Evolutionary conservation across 2,797 vertebrate genomes (phyloP), one percentile per base, ranked within the genome.

Genomic region (Pipistrellus pipistrellus): DNA sequence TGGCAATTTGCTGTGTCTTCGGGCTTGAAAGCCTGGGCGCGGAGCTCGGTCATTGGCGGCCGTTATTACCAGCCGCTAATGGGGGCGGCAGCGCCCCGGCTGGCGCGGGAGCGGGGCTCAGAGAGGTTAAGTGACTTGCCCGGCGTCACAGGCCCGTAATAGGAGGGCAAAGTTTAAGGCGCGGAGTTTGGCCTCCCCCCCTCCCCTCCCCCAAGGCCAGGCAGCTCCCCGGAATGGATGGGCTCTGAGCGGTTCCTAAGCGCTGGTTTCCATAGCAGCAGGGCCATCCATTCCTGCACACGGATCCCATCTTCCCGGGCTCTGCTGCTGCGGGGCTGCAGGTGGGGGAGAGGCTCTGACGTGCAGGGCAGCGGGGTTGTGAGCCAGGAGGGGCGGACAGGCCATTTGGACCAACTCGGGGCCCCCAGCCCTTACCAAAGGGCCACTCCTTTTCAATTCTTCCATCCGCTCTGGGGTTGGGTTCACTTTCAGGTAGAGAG

Each of bases 231-330:
- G 0, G 88, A 95, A 92, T 93, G 94, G 95, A 93, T 96, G 89
- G 55, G 93, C 90, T 94, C 93, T 30, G 82, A 94, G 95, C 76
- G 2, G 72, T 96, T 96, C 92, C 90, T 93, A 87, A 95, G 93
- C n/a, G 3, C 83, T 44, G 87, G 97, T 97, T 97, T 97, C 97
- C 97, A 97, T 97, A 96, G 97, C 96, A 97, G 97, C 97, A 94
- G 94, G 96, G 95, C 97, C 96, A 90, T 95, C 97, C 96, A 90
- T 95, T 86, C 93, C 92, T 59, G 68, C 85, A 97, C 92, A 92
- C 84, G 80, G 87, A 91, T 92, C 87, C 93, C 95, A 35, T 81
- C 93, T 92, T 95, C 84, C 93, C 30, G 81, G 80, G 96, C 93
- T 95, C 35, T 84, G 82, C 69, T 76, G 78, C 87, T 30, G 57